phyloP scores from a whole-genome alignment of 2,113 vertebrate genomes.

The Gallinago paraguaiae region DNA sequence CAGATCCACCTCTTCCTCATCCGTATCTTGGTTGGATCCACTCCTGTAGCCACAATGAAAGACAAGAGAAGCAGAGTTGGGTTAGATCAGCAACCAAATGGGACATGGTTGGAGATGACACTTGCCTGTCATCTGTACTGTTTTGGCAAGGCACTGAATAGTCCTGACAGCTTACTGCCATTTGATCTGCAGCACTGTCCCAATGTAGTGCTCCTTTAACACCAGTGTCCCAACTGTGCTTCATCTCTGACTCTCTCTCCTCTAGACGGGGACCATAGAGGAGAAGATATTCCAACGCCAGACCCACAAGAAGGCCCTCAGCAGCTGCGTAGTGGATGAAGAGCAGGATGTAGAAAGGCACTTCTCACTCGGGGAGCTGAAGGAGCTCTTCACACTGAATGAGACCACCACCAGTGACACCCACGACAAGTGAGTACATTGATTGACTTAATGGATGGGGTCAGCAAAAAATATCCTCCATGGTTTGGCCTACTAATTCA shows the following conservation, averaged over 20 bases:
- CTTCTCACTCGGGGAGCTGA: slow-evolving; percentile 92
- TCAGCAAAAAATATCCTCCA: background rate
- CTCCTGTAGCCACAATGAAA: background rate
- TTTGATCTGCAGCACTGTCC: background rate
- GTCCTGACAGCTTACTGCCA: background rate
- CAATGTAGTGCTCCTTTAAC: background rate
- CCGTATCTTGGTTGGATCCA: background rate
- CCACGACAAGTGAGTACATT: slow-evolving; percentile 84
- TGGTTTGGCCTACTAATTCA: background rate
- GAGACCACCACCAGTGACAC: slow-evolving; percentile 90
- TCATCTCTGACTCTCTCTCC: background rate
- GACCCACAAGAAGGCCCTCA: slow-evolving; percentile 97
- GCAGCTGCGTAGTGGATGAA: slow-evolving; percentile 97
- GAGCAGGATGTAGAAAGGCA: slow-evolving; percentile 96
- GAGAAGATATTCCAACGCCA: slow-evolving; percentile 98
- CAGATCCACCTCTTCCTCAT: background rate
- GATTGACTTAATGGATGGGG: background rate
- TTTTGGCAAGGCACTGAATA: background rate
- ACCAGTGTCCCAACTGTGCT: background rate
- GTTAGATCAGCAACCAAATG: background rate
- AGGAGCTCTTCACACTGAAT: slow-evolving; percentile 89
- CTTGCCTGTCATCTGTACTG: background rate
- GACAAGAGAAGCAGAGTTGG: background rate
- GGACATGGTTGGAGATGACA: background rate
- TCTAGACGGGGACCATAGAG: slow-evolving; percentile 93